These are phyloP conservation scores for Notocelia uddmanniana DNA, from an alignment of 2,888 invertebrate species.

Conservation along the genomic window DNA sequence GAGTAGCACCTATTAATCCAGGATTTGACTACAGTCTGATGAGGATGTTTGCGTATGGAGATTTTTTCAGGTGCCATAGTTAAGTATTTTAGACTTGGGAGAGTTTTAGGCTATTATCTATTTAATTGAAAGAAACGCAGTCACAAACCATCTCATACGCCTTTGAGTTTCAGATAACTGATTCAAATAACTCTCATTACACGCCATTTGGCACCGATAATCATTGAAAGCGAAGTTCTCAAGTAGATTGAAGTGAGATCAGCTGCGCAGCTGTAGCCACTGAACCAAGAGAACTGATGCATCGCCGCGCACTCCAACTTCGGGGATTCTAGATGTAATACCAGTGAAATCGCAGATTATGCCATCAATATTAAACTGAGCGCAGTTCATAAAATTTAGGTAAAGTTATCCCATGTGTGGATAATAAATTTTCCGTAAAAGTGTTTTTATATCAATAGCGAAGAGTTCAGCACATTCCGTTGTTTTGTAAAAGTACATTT, in stretches of 20 bases:
- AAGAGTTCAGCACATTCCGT: no score
- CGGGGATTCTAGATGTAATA: slow-evolving; percentile 1
- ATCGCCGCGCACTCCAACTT: slow-evolving; percentile 15
- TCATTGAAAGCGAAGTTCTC: slow-evolving; percentile 17
- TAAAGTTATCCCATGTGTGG: slow-evolving; percentile 11
- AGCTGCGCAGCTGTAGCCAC: slow-evolving; percentile 25
- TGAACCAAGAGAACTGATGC: slow-evolving; percentile 1
- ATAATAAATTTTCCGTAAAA: neutral
- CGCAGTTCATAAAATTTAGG: neutral
- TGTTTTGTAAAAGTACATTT: no score
- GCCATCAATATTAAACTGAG: slow-evolving; percentile 15
- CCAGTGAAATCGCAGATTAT: slow-evolving; percentile 9
- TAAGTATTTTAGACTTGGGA: no score
- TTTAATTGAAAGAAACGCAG: neutral
- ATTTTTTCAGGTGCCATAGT: no score
- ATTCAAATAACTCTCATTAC: slow-evolving; percentile 21
- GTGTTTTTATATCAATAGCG: no score
- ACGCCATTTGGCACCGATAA: slow-evolving; percentile 19
- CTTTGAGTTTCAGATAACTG: neutral
- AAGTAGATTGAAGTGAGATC: slow-evolving; percentile 26
- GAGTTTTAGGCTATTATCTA: no score
- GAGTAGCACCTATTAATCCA: no score
- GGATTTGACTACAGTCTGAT: no score
- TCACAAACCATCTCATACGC: neutral
- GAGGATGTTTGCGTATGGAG: no score